These are phyloP conservation scores for Delichon dasypus DNA, from an alignment of 2,797 vertebrate genomes.

Conservation along the genomic window DNA sequence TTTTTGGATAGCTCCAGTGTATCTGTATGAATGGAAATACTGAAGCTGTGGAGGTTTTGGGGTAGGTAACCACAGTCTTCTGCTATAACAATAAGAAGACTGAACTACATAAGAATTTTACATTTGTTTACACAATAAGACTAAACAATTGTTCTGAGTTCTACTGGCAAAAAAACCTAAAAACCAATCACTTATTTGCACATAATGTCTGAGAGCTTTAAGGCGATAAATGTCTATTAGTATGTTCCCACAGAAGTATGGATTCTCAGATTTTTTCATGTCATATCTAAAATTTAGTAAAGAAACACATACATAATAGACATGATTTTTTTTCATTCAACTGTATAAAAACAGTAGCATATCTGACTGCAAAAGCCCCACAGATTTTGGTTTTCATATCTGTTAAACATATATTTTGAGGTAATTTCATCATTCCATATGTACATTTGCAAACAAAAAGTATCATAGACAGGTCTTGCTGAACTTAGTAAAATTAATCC, in stretches of 20 bases:
- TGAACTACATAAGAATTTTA: background rate
- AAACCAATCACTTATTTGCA: background rate
- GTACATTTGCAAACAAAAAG: background rate
- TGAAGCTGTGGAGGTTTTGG: background rate
- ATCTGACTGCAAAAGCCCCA: background rate
- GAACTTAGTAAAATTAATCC: background rate
- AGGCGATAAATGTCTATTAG: background rate
- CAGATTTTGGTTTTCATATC: background rate
- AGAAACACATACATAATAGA: background rate
- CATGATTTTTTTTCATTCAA: background rate
- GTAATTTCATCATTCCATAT: background rate
- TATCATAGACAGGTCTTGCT: background rate
- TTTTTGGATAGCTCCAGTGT: background rate
- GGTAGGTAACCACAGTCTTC: background rate
- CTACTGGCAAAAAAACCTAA: fast-evolving
- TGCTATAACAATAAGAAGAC: background rate
- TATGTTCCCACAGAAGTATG: background rate
- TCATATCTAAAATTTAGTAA: background rate
- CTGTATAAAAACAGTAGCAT: background rate
- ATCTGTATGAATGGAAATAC: background rate
- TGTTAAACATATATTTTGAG: background rate
- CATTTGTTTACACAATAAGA: background rate
- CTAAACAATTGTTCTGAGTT: background rate
- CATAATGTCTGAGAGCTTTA: background rate
- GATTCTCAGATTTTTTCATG: background rate